Base-by-base conservation (phyloP, 2,113 vertebrate species). In the Corapipo altera region DNA sequence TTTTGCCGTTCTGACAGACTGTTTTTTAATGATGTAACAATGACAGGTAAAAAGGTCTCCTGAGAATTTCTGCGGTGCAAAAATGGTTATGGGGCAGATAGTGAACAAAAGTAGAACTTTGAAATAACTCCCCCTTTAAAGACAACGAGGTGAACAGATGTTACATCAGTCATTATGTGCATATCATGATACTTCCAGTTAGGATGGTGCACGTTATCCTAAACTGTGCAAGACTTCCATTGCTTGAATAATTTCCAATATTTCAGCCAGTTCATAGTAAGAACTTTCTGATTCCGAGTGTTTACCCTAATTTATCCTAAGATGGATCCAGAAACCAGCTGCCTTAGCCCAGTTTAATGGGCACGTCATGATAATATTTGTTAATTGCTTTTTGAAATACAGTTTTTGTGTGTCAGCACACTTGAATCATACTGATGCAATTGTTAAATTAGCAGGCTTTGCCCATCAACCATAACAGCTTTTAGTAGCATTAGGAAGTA, bases 271-370 rank as follows among this genome's bases (percentile, higher is more conserved):
- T 61, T 93, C 28, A 5, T 58, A 35, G 20, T 17, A 78, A 72
- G 70, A 87, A 58, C 43, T 91, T 61, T 13, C 13, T 58, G 54
- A 79, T 67, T 89, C 21, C 64, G 78, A n/a, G 66, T 66, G 30
- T 67, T 95, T 72, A 71, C 49, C 16, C 4, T 61, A 12, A 57
- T 52, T 69, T 80, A 78, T 94, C 51, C 51, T 51, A 35, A 37
- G 37, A 12, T 33, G 58, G 61, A 87, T 83, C 70, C 64, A 72
- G n/a, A 92, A 70, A 28, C 35, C 55, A 82, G 4, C 21, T 72
- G 41, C 55, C 55, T 85, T 85, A 83, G 69, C 90, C 66, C 93
- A 89, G 78, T 91, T 93, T 72, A 88, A 91, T 94, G 94, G 94
- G 91, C 77, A 65, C 3, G 7, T 46, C 15, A 4, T 69, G 39